These are phyloP conservation scores for Actinernus sp. DNA, from an alignment of 92 coral and sea anemone species.

Conservation along the genomic window DNA sequence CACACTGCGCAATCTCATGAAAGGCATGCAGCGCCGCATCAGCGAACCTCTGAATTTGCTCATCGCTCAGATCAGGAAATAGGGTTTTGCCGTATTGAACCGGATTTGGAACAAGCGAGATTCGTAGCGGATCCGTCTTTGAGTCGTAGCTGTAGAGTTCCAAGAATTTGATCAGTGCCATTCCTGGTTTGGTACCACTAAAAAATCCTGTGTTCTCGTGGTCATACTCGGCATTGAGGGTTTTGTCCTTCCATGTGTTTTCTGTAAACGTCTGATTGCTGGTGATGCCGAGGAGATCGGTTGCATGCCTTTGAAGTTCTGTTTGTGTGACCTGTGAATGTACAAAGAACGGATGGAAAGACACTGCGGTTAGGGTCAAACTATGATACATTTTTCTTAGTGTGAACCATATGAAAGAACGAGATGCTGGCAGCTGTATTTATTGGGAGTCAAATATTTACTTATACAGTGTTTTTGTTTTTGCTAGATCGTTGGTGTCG, in stretches of 20 bases:
- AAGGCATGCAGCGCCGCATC: conserved; percentile 86
- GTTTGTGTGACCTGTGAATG: too few species aligned
- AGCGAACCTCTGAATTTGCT: conserved; percentile 63
- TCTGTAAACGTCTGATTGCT: too few species aligned
- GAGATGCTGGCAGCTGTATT: too few species aligned
- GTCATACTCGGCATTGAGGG: not conserved
- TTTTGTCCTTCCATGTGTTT: not conserved
- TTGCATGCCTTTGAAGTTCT: too few species aligned
- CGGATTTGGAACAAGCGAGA: conserved; percentile 12
- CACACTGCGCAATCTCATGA: conserved; percentile 85
- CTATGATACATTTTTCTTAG: too few species aligned
- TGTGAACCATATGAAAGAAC: too few species aligned
- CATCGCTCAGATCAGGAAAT: conserved; percentile 19
- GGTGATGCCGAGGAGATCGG: too few species aligned
- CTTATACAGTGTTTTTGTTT: too few species aligned
- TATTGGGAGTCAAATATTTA: too few species aligned
- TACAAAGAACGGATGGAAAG: too few species aligned
- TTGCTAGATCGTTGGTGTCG: too few species aligned
- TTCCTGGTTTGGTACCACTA: not conserved
- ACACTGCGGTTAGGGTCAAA: too few species aligned
- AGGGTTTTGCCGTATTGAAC: conserved; percentile 4
- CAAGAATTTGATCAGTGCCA: conserved; percentile 37
- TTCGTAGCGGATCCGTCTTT: conserved; percentile 25
- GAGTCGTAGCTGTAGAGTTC: conserved; percentile 54
- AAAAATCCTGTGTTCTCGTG: not conserved